Percentiles rank a stretch among this genome's conserved stretches.
Conservation (phyloP, 2,797 vertebrate genomes). For the Avahi laniger region DNA sequence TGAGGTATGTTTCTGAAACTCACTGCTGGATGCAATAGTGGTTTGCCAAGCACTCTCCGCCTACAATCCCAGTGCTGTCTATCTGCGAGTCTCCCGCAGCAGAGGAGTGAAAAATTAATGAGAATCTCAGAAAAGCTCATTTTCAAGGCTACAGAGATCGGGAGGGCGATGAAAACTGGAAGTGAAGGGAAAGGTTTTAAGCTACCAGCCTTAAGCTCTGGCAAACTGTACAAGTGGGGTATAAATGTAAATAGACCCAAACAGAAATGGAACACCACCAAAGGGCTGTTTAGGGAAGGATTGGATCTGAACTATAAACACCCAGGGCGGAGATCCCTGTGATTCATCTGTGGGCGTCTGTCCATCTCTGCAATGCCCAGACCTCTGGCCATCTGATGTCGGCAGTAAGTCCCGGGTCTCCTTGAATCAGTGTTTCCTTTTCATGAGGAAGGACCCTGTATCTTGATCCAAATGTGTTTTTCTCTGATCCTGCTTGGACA, state of each 20-base stretch:
- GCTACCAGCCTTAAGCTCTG: conserved; percentile 8
- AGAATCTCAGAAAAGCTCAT: conserved; percentile 71
- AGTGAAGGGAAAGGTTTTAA: conserved; percentile 45
- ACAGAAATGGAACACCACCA: neutral
- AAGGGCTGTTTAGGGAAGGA: conserved; percentile 28
- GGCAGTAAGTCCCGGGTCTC: neutral
- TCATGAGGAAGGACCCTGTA: neutral
- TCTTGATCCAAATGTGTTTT: neutral
- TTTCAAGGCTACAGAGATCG: conserved; percentile 52
- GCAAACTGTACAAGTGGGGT: conserved; percentile 39
- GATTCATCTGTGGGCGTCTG: neutral
- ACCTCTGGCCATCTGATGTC: neutral
- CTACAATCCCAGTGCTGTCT: neutral
- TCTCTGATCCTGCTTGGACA: neutral
- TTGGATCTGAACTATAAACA: conserved; percentile 41
- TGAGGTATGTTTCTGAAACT: conserved; percentile 36
- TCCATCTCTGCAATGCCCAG: neutral
- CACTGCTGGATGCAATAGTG: neutral
- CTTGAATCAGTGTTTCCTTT: neutral
- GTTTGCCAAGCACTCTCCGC: conserved; percentile 45
- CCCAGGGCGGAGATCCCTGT: neutral
- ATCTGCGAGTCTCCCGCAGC: conserved; percentile 64
- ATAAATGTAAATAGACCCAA: conserved; percentile 45
- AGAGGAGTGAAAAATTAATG: conserved; percentile 75
- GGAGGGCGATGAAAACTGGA: conserved; percentile 36